Percentiles rank a stretch among this genome's conserved stretches.
These are phyloP conservation scores for Drosophila grimshawi DNA, from an alignment of 1,140 invertebrate genomes.

Conservation along the genomic window DNA sequence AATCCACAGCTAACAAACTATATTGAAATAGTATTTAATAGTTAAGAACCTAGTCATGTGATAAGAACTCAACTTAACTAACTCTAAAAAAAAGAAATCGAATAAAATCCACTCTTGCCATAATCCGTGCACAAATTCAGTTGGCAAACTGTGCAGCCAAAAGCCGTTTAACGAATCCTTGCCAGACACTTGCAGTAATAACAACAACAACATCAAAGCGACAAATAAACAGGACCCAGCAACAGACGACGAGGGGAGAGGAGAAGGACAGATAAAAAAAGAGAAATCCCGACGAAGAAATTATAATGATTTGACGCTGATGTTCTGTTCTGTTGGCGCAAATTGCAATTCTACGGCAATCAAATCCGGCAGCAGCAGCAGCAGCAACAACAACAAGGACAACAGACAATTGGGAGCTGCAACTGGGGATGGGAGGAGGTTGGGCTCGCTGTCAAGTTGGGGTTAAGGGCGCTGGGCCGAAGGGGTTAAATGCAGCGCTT, in stretches of 20 bases:
- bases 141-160: slow-evolving; percentile 30
- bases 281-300: slow-evolving; percentile 65
- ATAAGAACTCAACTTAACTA: background rate
- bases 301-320: slow-evolving; percentile 83
- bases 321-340: slow-evolving; percentile 79
- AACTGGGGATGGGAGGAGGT: slow-evolving; percentile 5
- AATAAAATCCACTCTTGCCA: background rate
- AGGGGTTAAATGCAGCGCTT: slow-evolving; percentile 77
- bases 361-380: slow-evolving; percentile 64
- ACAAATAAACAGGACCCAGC: slow-evolving; percentile 32
- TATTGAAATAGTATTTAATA: background rate
- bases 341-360: slow-evolving; percentile 82
- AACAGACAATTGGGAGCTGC: slow-evolving; percentile 19
- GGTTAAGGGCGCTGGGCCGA: slow-evolving; percentile 33
- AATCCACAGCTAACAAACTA: background rate
- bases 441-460: slow-evolving; percentile 7
- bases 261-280: slow-evolving; percentile 11
- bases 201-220: slow-evolving; percentile 39
- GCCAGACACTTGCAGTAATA: slow-evolving; percentile 55
- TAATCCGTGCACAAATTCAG: slow-evolving; percentile 32
- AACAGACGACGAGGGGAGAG: background rate
- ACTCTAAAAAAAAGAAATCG: background rate
- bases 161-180: slow-evolving; percentile 41
- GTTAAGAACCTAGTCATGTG: background rate
- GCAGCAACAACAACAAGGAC: slow-evolving; percentile 43